Base-by-base conservation (phyloP, 2,888 invertebrate genomes). In the Cyclophora punctaria region DNA sequence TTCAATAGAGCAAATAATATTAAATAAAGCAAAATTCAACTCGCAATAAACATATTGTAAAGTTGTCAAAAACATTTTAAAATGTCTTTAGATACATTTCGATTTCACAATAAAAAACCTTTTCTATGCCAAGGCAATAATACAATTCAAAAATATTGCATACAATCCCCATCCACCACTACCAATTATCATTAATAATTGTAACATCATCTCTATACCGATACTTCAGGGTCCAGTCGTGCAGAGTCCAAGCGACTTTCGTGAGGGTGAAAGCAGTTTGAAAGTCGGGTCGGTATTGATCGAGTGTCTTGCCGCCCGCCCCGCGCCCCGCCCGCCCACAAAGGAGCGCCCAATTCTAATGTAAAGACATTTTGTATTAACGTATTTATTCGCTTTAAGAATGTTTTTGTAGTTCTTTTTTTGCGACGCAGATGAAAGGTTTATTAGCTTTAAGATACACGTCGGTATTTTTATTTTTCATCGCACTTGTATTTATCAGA, bases 221-320 rank as follows among this genome's bases (percentile, higher is more conserved):
- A 49, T 75, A 57, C 52, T 48, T 57, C 62, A 65, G 68, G 73
- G 75, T 74, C 73, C 77, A 75, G 70, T 74, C 73, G 78, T 75
- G 77, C 73, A 70, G 78, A 80, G 83, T 80, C 80, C 84, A 85
- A 78, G 78, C 85, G 84, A 87, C 87, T 88, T 88, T 88, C 87
- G 82, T 83, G 84, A 87, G 87, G 88, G 86, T 83, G 86, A 88
- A 88, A 88, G 85, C 88, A 86, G 87, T 88, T 88, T 87, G 88
- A 88, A 88, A 88, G 88, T 88, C 87, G 86, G 84, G 84, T 80
- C 81, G 79, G 87, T 88, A 88, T 88, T 86, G 88, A 88, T 88
- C 88, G 85, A 85, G 85, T 86, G 85, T 85, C 86, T 87, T 87
- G 70, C 80, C 75, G 67, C 72, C 72, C 69, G 64, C 61, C 67